Base-by-base conservation (phyloP, 30 jellyfish, hydroid and myxozoan genomes). In the Turritopsis rubra region DNA sequence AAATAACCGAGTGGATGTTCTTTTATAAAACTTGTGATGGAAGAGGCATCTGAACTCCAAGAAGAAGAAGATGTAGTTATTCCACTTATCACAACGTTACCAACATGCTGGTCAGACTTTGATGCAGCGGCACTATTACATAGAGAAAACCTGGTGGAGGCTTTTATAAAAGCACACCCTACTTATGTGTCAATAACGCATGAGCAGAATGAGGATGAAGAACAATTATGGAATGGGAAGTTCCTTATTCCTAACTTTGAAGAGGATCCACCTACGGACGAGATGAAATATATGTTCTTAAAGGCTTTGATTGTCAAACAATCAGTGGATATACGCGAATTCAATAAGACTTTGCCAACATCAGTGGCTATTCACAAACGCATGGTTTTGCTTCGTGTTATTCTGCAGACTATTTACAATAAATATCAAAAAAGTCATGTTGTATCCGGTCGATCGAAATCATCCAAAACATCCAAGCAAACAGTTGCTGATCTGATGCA, bases 191-290 rank as follows among this genome's bases (percentile, higher is more conserved):
- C 66, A 25, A 21, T 53, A 24, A 17, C 28, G 0, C 5, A 28
- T 77, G 85, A 77, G 9, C 70, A 77, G 30, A 29, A 77, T 5
- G 30, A 30, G 28, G 71, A 60, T 77, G 73, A 77, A 26, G 66
- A 75, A 24, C 72, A 77, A 26, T 19, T 53, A 77, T 77, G 85
- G 70, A 29, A 66, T 29, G 77, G 77, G 19, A 27, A 68, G 77
- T 68, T n/a, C 30, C 30, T 29, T 1, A 90, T 90, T 3, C 91
- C 73, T 24, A 91, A 90, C 25, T 90, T 85, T 28, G 97, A 90
- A 82, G 95, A 81, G 65, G 75, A 41, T 3, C 66, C 88, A 7
- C 97, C 95, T 0, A n/a, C 95, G 19, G 21, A 7, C 1, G 91
- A 85, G 73, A 53, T 28, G 24, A 87, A 83, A 19, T 82, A 73